A percentile compares a stretch with the other conserved stretches of the same genome.
These are phyloP conservation scores for Balaeniceps rex DNA, from an alignment of 2,113 vertebrate genomes.

Conservation along the genomic window DNA sequence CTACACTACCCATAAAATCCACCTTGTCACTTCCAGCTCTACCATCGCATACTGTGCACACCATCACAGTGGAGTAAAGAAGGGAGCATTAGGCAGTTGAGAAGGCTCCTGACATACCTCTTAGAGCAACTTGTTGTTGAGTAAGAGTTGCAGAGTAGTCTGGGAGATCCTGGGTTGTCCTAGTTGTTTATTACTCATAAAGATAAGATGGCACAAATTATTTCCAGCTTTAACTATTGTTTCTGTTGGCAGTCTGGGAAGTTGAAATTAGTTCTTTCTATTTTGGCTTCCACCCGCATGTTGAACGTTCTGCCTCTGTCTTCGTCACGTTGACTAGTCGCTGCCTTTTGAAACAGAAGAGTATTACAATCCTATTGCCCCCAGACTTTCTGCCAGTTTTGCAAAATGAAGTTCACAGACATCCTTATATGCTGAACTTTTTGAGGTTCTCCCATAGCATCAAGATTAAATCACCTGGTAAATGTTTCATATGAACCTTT, in stretches of 20 bases:
- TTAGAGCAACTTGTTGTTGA: neutral
- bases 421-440: neutral
- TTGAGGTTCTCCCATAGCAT: neutral
- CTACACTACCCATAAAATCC: neutral
- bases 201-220: neutral
- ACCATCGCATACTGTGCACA: accelerated
- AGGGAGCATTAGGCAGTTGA: accelerated
- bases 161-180: neutral
- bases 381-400: neutral
- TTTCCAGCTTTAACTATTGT: neutral
- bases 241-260: neutral
- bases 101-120: neutral
- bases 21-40: neutral
- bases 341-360: neutral
- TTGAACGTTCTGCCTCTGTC: neutral
- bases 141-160: neutral
- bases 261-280: neutral
- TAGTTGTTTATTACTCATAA: neutral
- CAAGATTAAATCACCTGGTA: neutral
- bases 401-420: neutral
- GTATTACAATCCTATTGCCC: neutral
- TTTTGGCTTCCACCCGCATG: neutral
- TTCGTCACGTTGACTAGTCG: neutral
- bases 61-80: neutral
- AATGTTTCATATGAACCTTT: neutral